Base-by-base conservation (phyloP, 2,797 vertebrate genomes). In the Poecilia gillii region DNA sequence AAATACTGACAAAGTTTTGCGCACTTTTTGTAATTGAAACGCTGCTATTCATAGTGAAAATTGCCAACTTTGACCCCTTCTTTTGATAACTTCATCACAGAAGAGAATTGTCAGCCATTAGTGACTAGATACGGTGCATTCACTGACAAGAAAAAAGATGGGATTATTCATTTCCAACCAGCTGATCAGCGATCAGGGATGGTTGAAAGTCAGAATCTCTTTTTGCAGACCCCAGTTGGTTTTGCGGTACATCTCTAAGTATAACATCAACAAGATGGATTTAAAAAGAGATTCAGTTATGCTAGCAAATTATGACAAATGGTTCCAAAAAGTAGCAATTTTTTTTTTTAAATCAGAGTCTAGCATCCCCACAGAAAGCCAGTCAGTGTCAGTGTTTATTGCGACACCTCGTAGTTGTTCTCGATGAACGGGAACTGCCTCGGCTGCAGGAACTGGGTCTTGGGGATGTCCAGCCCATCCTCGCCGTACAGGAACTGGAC, bases 401-500 rank as follows among this genome's bases (percentile, higher is more conserved):
- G 18, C 3, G 18, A 70, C 92, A 99, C 99, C 97, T 99, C 95
- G 2, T 96, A 97, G 93, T 99, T 99, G 72, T 98, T 96, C 89
- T 96, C 96, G 49, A 99, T 96, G 91, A 99, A 99, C 46, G 97
- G 95, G 79, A 99, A 99, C 93, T 99, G 99, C 78, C 94, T 91
- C 0, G 95, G 93, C 81, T 99, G 97, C 12, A 99, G 94, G 84
- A 99, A 99, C 83, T 95, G 97, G 1, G 97, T 99, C 94, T 98
- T 98, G 55, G 99, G 97, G 80, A 99, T 96, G 82, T 99, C 98
- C 73, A 99, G 93, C 0, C 98, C 99, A 0, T 99, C 99, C 88
- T 99, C 98, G 7, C 99, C 98, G 0, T 99, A 99, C 0, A 99
- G 95, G 90, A 99, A 99, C 95, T 99, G 99, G 41, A 99, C 95